Base-by-base conservation (phyloP, 2,888 invertebrate genomes). In the Drosophila heteroneura region DNA sequence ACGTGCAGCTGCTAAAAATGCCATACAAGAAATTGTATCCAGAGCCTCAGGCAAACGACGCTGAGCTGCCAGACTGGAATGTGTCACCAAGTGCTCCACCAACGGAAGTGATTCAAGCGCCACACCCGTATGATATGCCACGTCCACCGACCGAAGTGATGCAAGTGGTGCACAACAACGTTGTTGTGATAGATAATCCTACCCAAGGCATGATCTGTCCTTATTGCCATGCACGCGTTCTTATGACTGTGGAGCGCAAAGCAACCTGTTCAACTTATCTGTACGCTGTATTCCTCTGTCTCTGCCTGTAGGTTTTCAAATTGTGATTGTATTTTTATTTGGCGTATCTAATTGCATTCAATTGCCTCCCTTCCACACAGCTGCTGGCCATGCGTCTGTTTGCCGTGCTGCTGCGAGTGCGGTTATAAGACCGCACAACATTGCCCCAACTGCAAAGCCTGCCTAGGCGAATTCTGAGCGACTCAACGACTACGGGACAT, bases 401-500 rank as follows among this genome's bases (percentile, higher is more conserved):
- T 63, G 67, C 92, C 74, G 5, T 90, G 76, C 52, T 78, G 76
- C 70, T 92, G 77, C 77, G 74, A 79, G 44, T 89, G 83, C 14
- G 62, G 70, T 76, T 80, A 89, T 33, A 52, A 62, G 19, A 83
- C 79, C 44, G 69, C 61, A 26, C 85, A 83, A 19, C 69, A 56
- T 44, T 85, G 85, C 37, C 83, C 89, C 52, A 88, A 90, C 35
- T 90, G 85, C 32, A 85, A 90, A 2, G 73, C 71, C 19, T 57
- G 68, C 44, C 37, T 85, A 12, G 74, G 77, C 59, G 57, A 68
- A 3, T 89, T 75, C 58, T 89, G 51, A 71, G 35, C 30, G 56
- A n/a, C 22, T 14, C n/a, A 19, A 22, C 19, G 33, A 9, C 19
- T 39, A 35, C 16, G 6, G 19, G 7, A 12, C 6, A 37, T 37